Base-by-base conservation (phyloP, 2,797 vertebrate genomes). In the Enteromius mattozi region DNA sequence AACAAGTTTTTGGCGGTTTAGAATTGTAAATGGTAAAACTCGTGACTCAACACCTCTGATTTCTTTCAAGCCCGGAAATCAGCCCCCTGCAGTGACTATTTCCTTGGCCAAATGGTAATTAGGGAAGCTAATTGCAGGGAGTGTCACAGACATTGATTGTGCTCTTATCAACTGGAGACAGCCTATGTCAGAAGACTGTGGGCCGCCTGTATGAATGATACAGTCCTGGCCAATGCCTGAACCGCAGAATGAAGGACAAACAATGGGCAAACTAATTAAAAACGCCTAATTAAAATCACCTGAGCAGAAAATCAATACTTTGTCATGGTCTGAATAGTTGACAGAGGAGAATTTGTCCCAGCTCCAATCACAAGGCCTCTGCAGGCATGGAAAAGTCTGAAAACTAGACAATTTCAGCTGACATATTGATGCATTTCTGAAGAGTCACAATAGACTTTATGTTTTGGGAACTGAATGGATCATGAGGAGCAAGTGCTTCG, bases 41-140 rank as follows among this genome's bases (percentile, higher is more conserved):
- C 45, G 7, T 35, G 33, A 78, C 78, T 70, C 47, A 54, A 40
- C 68, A 66, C 59, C 59, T 80, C 74, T 80, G 81, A 69, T 72
- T 82, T 49, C 49, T 56, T 82, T 84, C 65, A 66, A 49, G 75
- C 9, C 35, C 2, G 17, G n/a, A 77, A 83, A 83, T 83, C 81
- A 83, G 72, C 86, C 89, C 79, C 76, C 84, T 42, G 9, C 78
- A 71, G 86, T 82, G 89, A 91, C 87, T 88, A 88, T 89, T 91
- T 80, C 79, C 85, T 59, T 82, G 69, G 79, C 86, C 85, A 91
- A 88, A 90, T 83, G 89, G 86, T 88, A 92, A 92, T 93, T 92
- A 90, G 88, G 84, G 74, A 89, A 86, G 88, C 85, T 89, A 92
- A 91, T 88, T 91, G 87, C 85, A 85, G 70, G 84, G 88, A 72